Conservation (phyloP, 2,797 vertebrate genomes). For the Phaenicophaeus curvirostris region DNA sequence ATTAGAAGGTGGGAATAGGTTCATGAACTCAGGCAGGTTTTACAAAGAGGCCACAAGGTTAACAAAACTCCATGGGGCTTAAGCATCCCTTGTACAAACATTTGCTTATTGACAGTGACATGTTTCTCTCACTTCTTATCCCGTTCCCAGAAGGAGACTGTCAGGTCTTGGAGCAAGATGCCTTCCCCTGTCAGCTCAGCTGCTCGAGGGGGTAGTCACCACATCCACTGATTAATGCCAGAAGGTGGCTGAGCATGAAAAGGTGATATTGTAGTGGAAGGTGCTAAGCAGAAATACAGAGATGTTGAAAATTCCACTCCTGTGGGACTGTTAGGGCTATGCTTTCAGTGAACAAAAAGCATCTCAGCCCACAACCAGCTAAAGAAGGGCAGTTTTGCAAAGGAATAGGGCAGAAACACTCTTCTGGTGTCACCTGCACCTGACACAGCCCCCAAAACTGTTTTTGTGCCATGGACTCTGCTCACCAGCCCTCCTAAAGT, state of each 20-base stretch:
- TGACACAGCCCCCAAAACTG: not conserved
- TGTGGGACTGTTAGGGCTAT: not conserved
- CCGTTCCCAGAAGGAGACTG: not conserved
- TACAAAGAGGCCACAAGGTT: slow-evolving; percentile 26
- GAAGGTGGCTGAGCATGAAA: not conserved
- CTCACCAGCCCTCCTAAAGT: fast-evolving
- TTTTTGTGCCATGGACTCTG: not conserved
- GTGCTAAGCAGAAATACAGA: not conserved
- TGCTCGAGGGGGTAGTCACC: not conserved
- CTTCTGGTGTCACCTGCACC: not conserved
- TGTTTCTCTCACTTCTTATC: slow-evolving; percentile 32
- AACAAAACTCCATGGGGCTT: slow-evolving; percentile 47
- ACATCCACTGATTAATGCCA: not conserved
- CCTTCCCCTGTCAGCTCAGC: not conserved
- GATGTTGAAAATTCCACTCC: not conserved
- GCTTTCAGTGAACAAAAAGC: not conserved
- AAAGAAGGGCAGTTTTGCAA: not conserved
- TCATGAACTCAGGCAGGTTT: slow-evolving; percentile 52
- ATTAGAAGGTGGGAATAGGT: slow-evolving; percentile 8
- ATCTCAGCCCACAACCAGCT: not conserved
- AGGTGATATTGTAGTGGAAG: not conserved
- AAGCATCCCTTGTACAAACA: slow-evolving; percentile 36
- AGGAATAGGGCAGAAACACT: fast-evolving
- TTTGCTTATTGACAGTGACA: slow-evolving; percentile 48
- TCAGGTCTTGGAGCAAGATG: not conserved